A percentile compares a stretch with the other conserved stretches of the same genome.
phyloP scores from a whole-genome alignment of 2,888 invertebrate genomes.

The Galerucella pusilla region DNA sequence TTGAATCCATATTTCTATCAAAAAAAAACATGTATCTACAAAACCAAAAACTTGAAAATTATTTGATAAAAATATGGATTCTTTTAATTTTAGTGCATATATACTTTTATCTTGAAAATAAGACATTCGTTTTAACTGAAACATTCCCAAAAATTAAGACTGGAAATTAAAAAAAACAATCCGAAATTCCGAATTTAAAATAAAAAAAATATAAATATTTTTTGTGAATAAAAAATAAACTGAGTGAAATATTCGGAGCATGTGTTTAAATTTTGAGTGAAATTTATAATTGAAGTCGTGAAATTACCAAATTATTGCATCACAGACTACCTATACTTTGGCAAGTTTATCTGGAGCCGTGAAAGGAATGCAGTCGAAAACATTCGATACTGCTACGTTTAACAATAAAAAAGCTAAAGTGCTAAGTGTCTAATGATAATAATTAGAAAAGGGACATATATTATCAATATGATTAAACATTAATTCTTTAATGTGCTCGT shows the following conservation, averaged over 20 bases:
- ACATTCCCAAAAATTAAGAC: constrained; percentile 36
- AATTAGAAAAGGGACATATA: no score
- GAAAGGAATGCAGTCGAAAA: no score
- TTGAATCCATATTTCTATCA: background rate
- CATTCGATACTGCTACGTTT: no score
- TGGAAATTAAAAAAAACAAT: constrained; percentile 37
- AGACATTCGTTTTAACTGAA: constrained; percentile 16
- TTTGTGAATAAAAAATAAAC: background rate
- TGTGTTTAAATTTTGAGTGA: background rate
- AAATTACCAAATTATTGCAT: background rate
- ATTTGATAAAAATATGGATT: constrained; percentile 9
- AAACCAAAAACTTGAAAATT: background rate
- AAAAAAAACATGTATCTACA: background rate
- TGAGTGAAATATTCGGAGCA: background rate
- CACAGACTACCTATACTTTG: no score
- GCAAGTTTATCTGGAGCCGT: no score
- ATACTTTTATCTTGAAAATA: background rate
- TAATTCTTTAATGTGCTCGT: no score
- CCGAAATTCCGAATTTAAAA: constrained; percentile 40
- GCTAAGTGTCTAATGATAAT: no score
- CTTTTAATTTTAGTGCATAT: constrained; percentile 4
- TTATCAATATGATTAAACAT: no score
- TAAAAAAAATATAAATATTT: constrained; percentile 3
- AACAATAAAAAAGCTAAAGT: no score
- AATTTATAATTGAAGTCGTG: background rate